Conservation (phyloP, 1,140 invertebrate genomes). For the Ceratina australensis region DNA sequence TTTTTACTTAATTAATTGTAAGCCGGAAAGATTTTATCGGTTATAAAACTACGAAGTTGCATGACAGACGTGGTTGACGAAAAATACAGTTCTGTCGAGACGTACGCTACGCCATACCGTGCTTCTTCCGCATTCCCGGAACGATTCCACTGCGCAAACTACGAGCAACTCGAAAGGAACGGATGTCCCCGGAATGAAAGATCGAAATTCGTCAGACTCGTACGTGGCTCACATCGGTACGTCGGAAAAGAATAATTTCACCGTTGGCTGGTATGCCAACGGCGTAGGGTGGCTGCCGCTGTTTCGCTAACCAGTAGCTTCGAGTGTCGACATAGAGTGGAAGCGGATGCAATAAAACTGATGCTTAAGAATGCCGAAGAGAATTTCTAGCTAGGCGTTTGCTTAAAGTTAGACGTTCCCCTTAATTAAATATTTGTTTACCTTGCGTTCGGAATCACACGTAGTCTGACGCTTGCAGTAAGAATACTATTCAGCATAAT, state of each 20-base stretch:
- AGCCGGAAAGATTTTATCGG: no score
- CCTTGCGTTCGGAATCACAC: background rate
- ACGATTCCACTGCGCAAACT: constrained; percentile 31
- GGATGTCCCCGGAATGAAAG: constrained; percentile 38
- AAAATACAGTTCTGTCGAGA: background rate
- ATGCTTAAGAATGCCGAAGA: background rate
- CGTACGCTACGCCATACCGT: background rate
- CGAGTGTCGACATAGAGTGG: constrained; percentile 1
- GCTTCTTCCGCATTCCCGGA: constrained; percentile 32
- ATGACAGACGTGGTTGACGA: background rate
- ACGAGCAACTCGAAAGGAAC: constrained; percentile 28
- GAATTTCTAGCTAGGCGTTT: background rate
- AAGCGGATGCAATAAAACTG: constrained; percentile 20
- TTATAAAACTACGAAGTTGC: no score
- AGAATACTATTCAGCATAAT: no score
- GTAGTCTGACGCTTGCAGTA: no score
- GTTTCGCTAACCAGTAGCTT: constrained; percentile 10
- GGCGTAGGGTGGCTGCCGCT: background rate
- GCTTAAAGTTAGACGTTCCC: background rate
- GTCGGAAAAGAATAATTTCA: constrained; percentile 27
- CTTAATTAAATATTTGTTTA: background rate
- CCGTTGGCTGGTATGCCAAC: constrained; percentile 19
- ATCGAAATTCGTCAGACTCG: constrained; percentile 32
- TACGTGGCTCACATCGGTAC: constrained; percentile 37
- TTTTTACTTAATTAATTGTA: no score